Evolutionary conservation across 2,888 invertebrate genomes (phyloP), one percentile per base, ranked within the genome.

Genomic region (Rhaphigaster nebulosa): DNA sequence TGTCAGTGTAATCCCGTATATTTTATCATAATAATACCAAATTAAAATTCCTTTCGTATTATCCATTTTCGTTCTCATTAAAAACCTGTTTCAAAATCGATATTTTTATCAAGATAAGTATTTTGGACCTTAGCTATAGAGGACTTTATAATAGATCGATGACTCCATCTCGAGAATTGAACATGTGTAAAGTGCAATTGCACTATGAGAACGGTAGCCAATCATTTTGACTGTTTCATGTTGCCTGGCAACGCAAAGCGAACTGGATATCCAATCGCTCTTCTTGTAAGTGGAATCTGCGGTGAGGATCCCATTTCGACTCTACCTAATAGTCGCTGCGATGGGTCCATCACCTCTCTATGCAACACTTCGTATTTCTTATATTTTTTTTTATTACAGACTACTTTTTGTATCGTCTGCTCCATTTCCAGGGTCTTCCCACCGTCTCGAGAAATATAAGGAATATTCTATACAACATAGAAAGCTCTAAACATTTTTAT

Each of bases 231-330:
- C 34, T 1, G 70, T 76, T 76, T 23, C 29, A 29, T 29, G 29
- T 18, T 29, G 65, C 6, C 20, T 76, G 8, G 20, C 34, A 38
- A 12, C 23, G 70, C 70, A 76, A 76, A 70, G 38, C 34, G 34
- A 38, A 38, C 34, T 38, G 10, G 70, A 76, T 76, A 34, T 38
- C 70, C 70, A 76, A 76, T 76, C 70, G 34, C 23, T 76, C n/a
- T 76, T 76, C 70, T 15, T 38, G 70, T 76, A 76, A 76, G 70
- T 76, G 70, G 70, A 76, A 76, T 76, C 70, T 76, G 70, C 70
- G 70, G 70, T 76, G 34, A 76, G 65, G 70, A 76, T 76, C 70
- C 70, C 70, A 76, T 76, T 38, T 76, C 70, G 34, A 1, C 70
- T 1, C 15, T 12, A n/a, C 12, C 60, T 65, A 65, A 65, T 65